These are phyloP conservation scores for Orcinus orca DNA, from an alignment of 2,113 vertebrate genomes.

Conservation along the genomic window DNA sequence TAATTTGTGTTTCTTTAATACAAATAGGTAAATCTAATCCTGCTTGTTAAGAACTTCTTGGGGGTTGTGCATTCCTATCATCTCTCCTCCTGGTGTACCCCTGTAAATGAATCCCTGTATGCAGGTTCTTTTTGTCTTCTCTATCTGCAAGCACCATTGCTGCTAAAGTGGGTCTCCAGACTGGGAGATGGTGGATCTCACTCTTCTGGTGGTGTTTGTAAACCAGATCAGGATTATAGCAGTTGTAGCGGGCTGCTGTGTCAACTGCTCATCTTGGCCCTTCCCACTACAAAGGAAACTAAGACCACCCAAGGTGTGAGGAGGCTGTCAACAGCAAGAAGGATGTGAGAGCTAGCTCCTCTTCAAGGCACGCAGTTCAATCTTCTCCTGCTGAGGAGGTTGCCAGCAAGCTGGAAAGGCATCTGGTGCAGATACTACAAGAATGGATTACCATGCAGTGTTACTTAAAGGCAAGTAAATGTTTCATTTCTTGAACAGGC, in stretches of 20 bases:
- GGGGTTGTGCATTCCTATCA: neutral
- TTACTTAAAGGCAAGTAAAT: neutral
- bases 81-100: neutral
- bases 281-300: neutral
- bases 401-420: neutral
- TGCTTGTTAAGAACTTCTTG: neutral
- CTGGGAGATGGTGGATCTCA: too few species aligned
- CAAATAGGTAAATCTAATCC: neutral
- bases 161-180: neutral
- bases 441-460: neutral
- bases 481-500: neutral
- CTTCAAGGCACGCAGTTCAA: neutral
- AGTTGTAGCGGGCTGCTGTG: neutral
- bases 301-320: neutral
- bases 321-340: neutral
- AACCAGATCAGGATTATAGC: neutral
- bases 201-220: neutral
- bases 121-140: neutral
- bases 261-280: too few species aligned
- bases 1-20: neutral
- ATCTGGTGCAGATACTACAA: neutral
- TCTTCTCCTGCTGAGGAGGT: neutral
- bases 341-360: neutral
- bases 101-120: neutral
- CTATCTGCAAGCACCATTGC: neutral